phyloP scores from a whole-genome alignment of 1,140 invertebrate genomes.

The Hylaeus volcanicus region DNA sequence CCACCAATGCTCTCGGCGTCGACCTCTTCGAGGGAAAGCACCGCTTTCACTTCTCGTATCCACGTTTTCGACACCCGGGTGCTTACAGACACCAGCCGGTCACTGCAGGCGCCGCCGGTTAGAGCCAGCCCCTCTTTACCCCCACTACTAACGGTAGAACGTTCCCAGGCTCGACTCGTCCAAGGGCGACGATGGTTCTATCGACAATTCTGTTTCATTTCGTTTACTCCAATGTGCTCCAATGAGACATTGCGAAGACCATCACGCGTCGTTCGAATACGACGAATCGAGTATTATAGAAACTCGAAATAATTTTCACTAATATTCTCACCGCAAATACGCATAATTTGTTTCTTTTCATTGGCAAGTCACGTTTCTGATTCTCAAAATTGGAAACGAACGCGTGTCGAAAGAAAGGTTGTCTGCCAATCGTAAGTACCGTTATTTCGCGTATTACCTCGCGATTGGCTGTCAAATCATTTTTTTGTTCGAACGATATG shows the following conservation, averaged over 20 bases:
- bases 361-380: background rate
- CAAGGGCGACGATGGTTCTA: background rate
- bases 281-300: too few relatives aligned
- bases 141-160: constrained; percentile 24
- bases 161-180: constrained; percentile 11
- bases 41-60: background rate
- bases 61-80: constrained; percentile 60
- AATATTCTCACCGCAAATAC: background rate
- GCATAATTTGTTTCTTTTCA: background rate
- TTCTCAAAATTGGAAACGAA: background rate
- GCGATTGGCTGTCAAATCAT: background rate
- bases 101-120: constrained; percentile 67
- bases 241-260: background rate
- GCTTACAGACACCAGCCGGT: constrained; percentile 68
- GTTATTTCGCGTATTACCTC: background rate
- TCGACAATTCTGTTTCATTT: background rate
- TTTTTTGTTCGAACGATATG: constrained; percentile 2
- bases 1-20: background rate
- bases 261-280: background rate
- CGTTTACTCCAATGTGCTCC: too few relatives aligned
- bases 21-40: background rate
- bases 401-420: background rate
- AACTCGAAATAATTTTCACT: background rate
- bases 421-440: background rate
- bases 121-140: constrained; percentile 36